Evolutionary conservation across 2,113 vertebrate genomes (phyloP), one percentile per base, ranked within the genome.

Genomic region (Scophthalmus maximus): DNA sequence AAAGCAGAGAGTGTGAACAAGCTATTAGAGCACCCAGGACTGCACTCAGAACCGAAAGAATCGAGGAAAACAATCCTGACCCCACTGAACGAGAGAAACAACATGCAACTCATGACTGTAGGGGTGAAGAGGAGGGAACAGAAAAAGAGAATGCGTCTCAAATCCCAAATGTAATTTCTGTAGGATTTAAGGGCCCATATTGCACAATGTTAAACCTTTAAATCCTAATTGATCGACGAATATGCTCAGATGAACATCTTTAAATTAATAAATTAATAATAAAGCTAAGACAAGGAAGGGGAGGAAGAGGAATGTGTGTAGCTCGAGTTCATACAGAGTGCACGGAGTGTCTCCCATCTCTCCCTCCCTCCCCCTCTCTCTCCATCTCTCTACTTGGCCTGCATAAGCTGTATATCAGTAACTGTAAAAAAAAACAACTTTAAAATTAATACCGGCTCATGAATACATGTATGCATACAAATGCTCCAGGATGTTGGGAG

Each of bases 401-500:
- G 76, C 61, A 75, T 83, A 73, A 71, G 74, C 84, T 75, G 55
- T 83, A 82, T 78, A 82, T 79, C 82, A 78, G 74, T 82, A 66
- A 77, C 85, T 83, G 68, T 81, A 74, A 88, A 64, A 83, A 76
- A 66, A 83, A 76, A 79, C 76, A 85, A 51, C 68, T 88, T 85
- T 81, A 88, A 82, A 87, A 87, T 79, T 87, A 73, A 88, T 85
- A 86, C 81, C 57, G 15, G 25, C 81, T 87, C 87, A 91, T 91
- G 89, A 90, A 92, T 91, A 91, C 79, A 89, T 92, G 86, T 79
- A 89, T 85, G 83, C 71, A 78, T 91, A 86, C 88, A 88, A 85
- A 88, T 88, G 78, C 87, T 62, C 70, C 76, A 49, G 53, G 62
- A 76, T 65, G 55, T 60, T 44, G 67, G 73, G 74, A 83, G 59